Evolutionary conservation across 2,797 vertebrate species (phyloP).

Genomic region (Notolepis coatsorum): DNA sequence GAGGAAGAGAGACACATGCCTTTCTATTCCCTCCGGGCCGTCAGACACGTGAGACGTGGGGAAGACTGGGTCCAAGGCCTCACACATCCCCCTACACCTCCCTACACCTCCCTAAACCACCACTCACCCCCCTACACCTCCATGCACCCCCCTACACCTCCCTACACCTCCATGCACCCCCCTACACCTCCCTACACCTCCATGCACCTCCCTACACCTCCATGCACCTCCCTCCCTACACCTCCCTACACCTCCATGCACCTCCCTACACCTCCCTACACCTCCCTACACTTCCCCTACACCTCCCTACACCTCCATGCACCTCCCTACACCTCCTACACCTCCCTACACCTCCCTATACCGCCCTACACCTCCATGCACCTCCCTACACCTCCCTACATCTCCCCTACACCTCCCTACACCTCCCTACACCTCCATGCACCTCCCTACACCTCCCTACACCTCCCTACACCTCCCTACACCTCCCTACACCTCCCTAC

Average conservation of each 20-base stretch:
- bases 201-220: not conserved
- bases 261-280: not conserved
- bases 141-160: no score
- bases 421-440: not conserved
- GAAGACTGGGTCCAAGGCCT: not conserved
- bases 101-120: not conserved
- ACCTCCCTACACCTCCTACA: no score
- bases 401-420: not conserved
- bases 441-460: not conserved
- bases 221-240: not conserved
- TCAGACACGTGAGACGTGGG: slow-evolving; percentile 34
- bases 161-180: no score
- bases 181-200: no score
- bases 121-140: no score
- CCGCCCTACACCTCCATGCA: not conserved
- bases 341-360: not conserved
- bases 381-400: not conserved
- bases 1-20: slow-evolving; percentile 46
- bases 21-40: slow-evolving; percentile 38
- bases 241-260: no score
- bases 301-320: no score
- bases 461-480: not conserved
- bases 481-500: no score
- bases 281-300: not conserved
- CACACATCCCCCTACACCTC: not conserved